Evolutionary conservation across 2,797 vertebrate genomes (phyloP), one percentile per base, ranked within the genome.

Genomic region (Neopelma chrysocephalum): DNA sequence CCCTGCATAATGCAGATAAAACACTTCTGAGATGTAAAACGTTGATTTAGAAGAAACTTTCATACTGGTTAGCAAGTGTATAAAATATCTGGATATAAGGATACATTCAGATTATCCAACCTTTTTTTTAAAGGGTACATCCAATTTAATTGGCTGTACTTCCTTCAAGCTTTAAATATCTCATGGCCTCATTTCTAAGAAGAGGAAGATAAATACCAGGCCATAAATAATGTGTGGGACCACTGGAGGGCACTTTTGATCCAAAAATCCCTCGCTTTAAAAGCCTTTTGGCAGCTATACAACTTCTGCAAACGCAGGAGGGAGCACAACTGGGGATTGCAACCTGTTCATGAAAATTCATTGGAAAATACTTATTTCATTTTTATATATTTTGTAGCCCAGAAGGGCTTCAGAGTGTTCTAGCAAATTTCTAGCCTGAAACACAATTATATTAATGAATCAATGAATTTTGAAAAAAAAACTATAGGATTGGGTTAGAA

Each of bases 241-340:
- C 96, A 90, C 96, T 94, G 90, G 96, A 77, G 92, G 96, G 93
- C 96, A 87, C 96, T 89, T 96, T 83, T 86, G 82, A 36, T 60
- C 92, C 51, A 95, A 62, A 95, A 94, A 87, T 95, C n/a, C 27
- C 50, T 43, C 26, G 15, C 43, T 69, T 77, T 2, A 16, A 15
- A 48, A 42, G 38, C 7, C n/a, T 69, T 83, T 72, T 51, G 45
- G 48, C 14, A 91, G 34, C 20, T 48, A 6, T 13, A 23, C 13
- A 70, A 20, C 15, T 64, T 65, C n/a, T 57, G 56, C 29, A 47
- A 68, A 77, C 36, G 27, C 40, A 42, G 38, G 42, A 73, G 20
- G 21, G 20, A 64, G 15, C 23, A 36, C 10, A 78, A 19, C 7
- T 26, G 18, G 8, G 15, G 10, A 23, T 48, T 84, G 51, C 60